Conservation (phyloP, 2,113 vertebrate genomes). For the Brachyistius frenatus region DNA sequence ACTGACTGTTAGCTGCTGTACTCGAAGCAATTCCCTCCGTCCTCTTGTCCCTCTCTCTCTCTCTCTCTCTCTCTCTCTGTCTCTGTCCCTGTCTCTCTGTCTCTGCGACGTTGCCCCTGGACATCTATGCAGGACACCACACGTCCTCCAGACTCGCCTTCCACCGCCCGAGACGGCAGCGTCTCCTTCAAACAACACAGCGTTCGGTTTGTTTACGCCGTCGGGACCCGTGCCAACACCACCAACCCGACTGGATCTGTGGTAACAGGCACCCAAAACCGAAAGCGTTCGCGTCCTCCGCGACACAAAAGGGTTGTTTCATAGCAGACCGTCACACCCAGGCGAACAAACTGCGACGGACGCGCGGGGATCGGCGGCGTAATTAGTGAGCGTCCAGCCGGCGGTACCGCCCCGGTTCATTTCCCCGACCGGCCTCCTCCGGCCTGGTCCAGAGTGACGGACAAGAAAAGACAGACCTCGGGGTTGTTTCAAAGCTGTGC, state of each 20-base stretch:
- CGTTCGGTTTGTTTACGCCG: background rate
- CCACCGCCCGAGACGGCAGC: background rate
- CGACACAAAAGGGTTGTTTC: background rate
- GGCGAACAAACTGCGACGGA: too few species aligned
- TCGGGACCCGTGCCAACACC: too few species aligned
- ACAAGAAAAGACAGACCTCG: conserved; percentile 8
- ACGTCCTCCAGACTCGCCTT: background rate
- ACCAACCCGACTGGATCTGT: background rate
- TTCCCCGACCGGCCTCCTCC: background rate
- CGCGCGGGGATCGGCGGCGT: background rate
- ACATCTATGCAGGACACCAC: conserved; percentile 64
- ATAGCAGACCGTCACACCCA: too few species aligned
- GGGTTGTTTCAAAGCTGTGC: background rate
- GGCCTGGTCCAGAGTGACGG: background rate
- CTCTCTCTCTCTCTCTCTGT: background rate
- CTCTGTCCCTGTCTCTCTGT: background rate
- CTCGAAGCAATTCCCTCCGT: background rate
- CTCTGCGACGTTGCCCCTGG: background rate
- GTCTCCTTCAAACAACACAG: background rate
- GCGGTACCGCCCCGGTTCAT: conserved; percentile 7
- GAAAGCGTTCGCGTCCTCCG: background rate
- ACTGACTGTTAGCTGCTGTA: conserved; percentile 6
- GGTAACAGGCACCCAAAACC: background rate
- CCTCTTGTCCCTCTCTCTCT: background rate
- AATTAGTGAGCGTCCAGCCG: background rate